These are phyloP conservation scores for Ochotona princeps DNA, from an alignment of 2,113 vertebrate genomes.

Conservation along the genomic window DNA sequence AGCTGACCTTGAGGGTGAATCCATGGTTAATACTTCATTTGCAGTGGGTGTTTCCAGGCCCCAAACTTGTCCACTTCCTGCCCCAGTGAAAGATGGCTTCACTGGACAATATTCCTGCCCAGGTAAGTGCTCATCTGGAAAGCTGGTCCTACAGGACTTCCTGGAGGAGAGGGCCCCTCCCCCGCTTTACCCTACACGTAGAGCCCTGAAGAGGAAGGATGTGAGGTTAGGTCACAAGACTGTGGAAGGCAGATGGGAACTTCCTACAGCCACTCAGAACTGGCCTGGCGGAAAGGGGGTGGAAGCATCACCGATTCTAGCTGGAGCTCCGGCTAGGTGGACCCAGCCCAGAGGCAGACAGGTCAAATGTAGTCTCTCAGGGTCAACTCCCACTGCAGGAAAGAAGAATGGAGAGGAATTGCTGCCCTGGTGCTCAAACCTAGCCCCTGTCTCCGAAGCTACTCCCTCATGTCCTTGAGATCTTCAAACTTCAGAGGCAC, in stretches of 20 bases:
- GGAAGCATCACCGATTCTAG: background rate
- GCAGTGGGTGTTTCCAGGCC: background rate
- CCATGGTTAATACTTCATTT: background rate
- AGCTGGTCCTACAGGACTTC: background rate
- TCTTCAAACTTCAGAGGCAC: too few relatives aligned
- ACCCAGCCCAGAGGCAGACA: background rate
- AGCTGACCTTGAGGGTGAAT: background rate
- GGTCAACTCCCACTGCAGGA: background rate
- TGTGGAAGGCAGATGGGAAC: background rate
- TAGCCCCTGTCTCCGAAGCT: too few relatives aligned
- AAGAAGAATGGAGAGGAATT: too few relatives aligned
- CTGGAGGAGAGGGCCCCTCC: background rate
- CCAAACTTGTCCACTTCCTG: background rate
- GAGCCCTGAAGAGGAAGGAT: background rate
- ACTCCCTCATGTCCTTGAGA: too few relatives aligned
- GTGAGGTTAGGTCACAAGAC: background rate
- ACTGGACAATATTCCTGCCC: background rate
- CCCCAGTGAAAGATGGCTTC: background rate
- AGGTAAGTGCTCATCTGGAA: slow-evolving; percentile 17
- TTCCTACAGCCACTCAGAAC: background rate
- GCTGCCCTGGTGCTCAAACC: too few relatives aligned
- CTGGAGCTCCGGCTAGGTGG: background rate
- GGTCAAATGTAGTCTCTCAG: background rate
- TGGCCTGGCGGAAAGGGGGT: background rate
- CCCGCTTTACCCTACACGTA: background rate